These are phyloP conservation scores for Polyommatus iphigenia DNA, from an alignment of 2,888 invertebrate genomes.

Conservation along the genomic window DNA sequence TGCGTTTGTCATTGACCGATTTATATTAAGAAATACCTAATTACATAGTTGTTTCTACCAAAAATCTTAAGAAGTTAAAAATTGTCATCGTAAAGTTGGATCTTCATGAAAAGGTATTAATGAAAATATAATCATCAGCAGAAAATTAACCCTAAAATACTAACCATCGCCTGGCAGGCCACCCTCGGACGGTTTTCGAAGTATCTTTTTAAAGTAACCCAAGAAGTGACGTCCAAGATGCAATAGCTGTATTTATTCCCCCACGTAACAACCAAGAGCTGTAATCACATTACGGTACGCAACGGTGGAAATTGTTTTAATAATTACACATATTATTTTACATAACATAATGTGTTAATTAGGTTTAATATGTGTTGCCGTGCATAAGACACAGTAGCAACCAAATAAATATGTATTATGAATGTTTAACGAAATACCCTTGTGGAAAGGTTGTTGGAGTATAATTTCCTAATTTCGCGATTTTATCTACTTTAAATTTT, in stretches of 20 bases:
- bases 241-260: not conserved
- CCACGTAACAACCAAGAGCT: not conserved
- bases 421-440: slow-evolving; percentile 7
- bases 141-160: not conserved
- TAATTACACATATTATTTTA: slow-evolving; percentile 17
- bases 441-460: not conserved
- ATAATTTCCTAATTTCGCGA: not conserved
- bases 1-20: slow-evolving; percentile 8
- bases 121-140: not conserved
- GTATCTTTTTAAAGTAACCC: not conserved
- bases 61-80: not conserved
- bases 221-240: not conserved
- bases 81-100: too few relatives aligned
- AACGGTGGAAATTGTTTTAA: slow-evolving; percentile 19
- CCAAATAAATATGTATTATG: not conserved
- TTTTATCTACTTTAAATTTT: not conserved
- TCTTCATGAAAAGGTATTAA: too few relatives aligned
- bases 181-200: not conserved
- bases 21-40: not conserved
- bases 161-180: too few relatives aligned
- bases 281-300: slow-evolving; percentile 2
- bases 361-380: not conserved
- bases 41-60: not conserved
- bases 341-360: slow-evolving; percentile 24
- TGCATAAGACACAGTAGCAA: not conserved